Evolutionary conservation across 2,113 vertebrate genomes (phyloP), one percentile per base, ranked within the genome.

Genomic region (Ctenomys sociabilis): DNA sequence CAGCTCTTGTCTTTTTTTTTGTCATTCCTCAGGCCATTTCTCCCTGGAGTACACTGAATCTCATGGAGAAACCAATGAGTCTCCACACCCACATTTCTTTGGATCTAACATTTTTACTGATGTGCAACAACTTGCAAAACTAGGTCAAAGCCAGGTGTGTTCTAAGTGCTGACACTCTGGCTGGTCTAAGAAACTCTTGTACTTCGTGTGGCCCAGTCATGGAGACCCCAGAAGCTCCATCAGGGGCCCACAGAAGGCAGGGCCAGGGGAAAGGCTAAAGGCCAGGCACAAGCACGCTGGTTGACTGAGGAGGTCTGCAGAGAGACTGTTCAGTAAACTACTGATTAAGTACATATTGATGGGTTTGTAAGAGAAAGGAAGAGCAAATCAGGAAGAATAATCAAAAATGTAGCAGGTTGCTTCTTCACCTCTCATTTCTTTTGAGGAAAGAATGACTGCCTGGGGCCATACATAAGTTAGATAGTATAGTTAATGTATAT

Each of bases 301-400:
- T 12, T 85, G 4, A 63, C 5, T 59, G 26, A 54, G 52, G 10
- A 35, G 12, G 7, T 49, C 45, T 59, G 59, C 43, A 45, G 57
- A 43, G 40, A 91, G 78, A 52, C 3, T 17, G 6, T 32, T 24
- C 35, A n/a, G 9, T 43, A 89, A 83, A 78, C 35, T 17, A 81
- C 72, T 87, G 45, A 83, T 45, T 93, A 70, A 94, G 93, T 16
- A 66, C 26, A 91, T n/a, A 83, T 17, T 78, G 54, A 45, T 89
- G 16, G 40, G 28, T 97, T 40, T 32, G 3, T 19, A 28, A 80
- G 16, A 88, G 45, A 82, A 16, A 85, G 40, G 24, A 43, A 35
- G 24, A 63, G 82, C 4, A 86, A 54, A 78, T 83, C 1, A 64
- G 11, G 24, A 86, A 88, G 14, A 82, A 95, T 3, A 61, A 52